Conservation (phyloP, 2,888 invertebrate genomes). For the Nesidiocoris tenuis region DNA sequence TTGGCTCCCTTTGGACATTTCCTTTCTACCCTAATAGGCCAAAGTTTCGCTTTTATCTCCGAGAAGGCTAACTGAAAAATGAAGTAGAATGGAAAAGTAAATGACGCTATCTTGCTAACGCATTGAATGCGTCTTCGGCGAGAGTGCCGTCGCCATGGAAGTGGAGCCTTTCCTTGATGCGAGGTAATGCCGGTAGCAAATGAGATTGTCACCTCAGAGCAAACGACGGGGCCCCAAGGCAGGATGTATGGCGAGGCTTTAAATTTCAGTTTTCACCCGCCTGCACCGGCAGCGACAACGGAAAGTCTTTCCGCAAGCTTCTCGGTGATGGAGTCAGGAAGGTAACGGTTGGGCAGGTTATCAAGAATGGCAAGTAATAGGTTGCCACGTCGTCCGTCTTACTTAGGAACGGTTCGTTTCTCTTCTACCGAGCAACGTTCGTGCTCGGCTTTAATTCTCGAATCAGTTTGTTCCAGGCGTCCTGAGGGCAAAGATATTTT, state of each 20-base stretch:
- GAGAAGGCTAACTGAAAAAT: not conserved
- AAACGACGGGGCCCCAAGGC: conserved; percentile 11
- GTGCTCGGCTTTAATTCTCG: not conserved
- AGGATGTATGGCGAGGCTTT: conserved; percentile 17
- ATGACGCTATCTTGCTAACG: not conserved
- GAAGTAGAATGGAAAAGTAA: not conserved
- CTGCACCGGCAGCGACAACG: not conserved
- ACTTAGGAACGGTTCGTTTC: not conserved
- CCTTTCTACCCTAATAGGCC: not conserved
- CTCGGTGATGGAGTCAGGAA: not conserved
- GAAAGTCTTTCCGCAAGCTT: not conserved
- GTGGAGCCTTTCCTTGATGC: not conserved
- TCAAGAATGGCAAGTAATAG: conserved; percentile 10
- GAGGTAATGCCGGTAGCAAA: conserved; percentile 31
- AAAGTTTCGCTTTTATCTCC: not conserved
- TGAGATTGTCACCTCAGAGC: conserved; percentile 28
- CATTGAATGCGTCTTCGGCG: not conserved
- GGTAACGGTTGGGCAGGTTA: not conserved
- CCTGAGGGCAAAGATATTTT: too few species aligned
- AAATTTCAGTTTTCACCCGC: not conserved
- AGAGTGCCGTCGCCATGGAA: not conserved
- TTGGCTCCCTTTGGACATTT: too few species aligned
- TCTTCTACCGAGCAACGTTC: not conserved
- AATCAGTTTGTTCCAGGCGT: not conserved
- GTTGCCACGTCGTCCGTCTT: conserved; percentile 18